These are phyloP conservation scores for Petrophora chlorosata DNA, from an alignment of 2,888 invertebrate genomes.

Conservation along the genomic window DNA sequence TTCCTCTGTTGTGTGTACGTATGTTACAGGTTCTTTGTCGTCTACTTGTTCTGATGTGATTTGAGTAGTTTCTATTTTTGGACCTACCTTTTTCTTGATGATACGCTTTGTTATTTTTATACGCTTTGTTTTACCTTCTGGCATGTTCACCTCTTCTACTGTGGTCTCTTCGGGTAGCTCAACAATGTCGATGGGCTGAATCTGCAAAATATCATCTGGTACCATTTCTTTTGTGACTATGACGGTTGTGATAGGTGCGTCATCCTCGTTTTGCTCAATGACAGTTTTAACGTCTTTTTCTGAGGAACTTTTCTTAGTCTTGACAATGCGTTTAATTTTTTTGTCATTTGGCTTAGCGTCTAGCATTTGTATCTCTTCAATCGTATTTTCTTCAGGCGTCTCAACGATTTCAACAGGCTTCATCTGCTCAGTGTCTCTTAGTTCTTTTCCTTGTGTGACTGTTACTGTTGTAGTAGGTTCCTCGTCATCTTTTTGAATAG, in stretches of 20 bases:
- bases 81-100: slow-evolving; percentile 63
- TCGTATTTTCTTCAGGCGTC: too few species aligned
- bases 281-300: slow-evolving; percentile 48
- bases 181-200: slow-evolving; percentile 35
- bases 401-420: too few species aligned
- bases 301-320: slow-evolving; percentile 64
- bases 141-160: slow-evolving; percentile 32
- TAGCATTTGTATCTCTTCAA: too few species aligned
- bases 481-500: slow-evolving; percentile 42
- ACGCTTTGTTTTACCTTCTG: slow-evolving; percentile 35
- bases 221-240: slow-evolving; percentile 29
- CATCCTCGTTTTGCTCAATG: slow-evolving; percentile 51
- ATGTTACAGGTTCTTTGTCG: slow-evolving; percentile 45
- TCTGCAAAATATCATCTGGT: too few species aligned
- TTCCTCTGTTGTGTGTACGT: slow-evolving; percentile 48
- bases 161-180: slow-evolving; percentile 38
- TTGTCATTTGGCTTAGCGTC: too few species aligned
- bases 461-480: too few species aligned
- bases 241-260: slow-evolving; percentile 39
- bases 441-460: too few species aligned
- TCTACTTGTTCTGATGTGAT: slow-evolving; percentile 52
- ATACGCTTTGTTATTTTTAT: slow-evolving; percentile 48
- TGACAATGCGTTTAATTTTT: slow-evolving; percentile 69
- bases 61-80: slow-evolving; percentile 51
- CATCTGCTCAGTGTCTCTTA: too few species aligned